phyloP scores from a whole-genome alignment of 1,140 invertebrate genomes.

The Anoplolepis gracilipes region DNA sequence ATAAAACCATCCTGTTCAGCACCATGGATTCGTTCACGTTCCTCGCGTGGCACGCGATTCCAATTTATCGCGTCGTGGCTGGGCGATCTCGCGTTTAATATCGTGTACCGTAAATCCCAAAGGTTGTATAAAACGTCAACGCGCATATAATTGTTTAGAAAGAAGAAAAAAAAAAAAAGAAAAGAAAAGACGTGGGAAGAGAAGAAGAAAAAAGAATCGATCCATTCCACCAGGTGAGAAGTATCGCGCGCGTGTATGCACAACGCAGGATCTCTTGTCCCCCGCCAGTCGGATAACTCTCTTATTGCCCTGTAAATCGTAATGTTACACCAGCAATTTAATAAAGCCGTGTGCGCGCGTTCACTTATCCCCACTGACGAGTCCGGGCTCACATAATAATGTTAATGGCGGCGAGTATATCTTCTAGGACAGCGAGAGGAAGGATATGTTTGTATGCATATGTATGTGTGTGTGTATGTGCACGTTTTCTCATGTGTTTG shows the following conservation, averaged over 20 bases:
- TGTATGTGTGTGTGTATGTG: background rate
- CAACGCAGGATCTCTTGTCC: constrained; percentile 17
- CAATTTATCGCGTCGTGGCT: constrained; percentile 35
- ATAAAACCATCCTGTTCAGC: background rate
- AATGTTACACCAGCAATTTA: constrained; percentile 77
- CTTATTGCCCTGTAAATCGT: constrained; percentile 77
- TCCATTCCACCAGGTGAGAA: background rate
- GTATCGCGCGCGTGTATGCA: constrained; percentile 24
- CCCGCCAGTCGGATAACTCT: constrained; percentile 71
- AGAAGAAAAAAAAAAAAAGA: background rate
- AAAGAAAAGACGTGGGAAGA: background rate
- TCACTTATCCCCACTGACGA: constrained; percentile 76
- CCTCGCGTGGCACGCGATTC: constrained; percentile 41
- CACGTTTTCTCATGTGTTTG: too few relatives aligned
- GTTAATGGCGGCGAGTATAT: constrained; percentile 78
- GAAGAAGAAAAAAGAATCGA: background rate
- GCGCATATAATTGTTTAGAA: constrained; percentile 31
- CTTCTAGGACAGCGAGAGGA: constrained; percentile 70
- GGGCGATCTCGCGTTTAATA: constrained; percentile 43
- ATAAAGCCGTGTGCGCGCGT: constrained; percentile 71
- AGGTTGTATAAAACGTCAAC: constrained; percentile 22
- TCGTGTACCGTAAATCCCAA: constrained; percentile 17
- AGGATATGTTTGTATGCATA: background rate
- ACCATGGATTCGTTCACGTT: background rate
- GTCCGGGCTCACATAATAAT: constrained; percentile 75